phyloP scores from a whole-genome alignment of 2,797 vertebrate species.

The Delichon dasypus region DNA sequence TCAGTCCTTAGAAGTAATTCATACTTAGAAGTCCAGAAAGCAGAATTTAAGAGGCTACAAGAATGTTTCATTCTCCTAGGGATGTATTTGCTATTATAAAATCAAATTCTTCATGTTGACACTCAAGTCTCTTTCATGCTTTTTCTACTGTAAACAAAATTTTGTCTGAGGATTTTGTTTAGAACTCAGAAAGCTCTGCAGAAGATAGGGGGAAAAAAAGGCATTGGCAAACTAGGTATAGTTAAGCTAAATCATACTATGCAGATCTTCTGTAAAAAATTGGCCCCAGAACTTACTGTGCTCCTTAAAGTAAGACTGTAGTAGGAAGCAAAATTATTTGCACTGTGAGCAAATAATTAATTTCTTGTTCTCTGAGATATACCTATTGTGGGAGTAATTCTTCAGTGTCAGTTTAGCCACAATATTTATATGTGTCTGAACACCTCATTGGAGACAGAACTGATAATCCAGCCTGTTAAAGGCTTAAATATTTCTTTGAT shows the following conservation, averaged over 20 bases:
- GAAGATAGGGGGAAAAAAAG: conserved; percentile 10
- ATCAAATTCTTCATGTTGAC: background rate
- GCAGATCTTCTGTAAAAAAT: conserved; percentile 19
- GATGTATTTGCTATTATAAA: conserved; percentile 12
- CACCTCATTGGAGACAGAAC: background rate
- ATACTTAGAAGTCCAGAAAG: conserved; percentile 31
- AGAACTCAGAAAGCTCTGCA: conserved; percentile 9
- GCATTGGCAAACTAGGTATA: conserved; percentile 9
- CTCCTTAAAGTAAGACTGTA: background rate
- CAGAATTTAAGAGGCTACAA: background rate
- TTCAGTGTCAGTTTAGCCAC: background rate
- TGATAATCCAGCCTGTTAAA: conserved; percentile 14
- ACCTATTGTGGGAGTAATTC: background rate
- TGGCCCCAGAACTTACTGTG: background rate
- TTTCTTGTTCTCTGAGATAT: background rate
- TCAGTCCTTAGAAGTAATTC: conserved; percentile 57
- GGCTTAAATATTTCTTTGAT: conserved; percentile 8
- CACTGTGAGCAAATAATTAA: background rate
- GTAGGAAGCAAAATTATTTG: background rate
- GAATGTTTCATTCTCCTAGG: background rate
- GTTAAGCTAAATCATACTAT: conserved; percentile 33
- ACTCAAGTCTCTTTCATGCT: background rate
- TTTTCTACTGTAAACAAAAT: background rate
- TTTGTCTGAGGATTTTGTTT: background rate
- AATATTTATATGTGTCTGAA: background rate